Evolutionary conservation across 2,797 vertebrate species (phyloP), one percentile per base, ranked within the genome.

Genomic region (Chiroxiphia lanceolata): DNA sequence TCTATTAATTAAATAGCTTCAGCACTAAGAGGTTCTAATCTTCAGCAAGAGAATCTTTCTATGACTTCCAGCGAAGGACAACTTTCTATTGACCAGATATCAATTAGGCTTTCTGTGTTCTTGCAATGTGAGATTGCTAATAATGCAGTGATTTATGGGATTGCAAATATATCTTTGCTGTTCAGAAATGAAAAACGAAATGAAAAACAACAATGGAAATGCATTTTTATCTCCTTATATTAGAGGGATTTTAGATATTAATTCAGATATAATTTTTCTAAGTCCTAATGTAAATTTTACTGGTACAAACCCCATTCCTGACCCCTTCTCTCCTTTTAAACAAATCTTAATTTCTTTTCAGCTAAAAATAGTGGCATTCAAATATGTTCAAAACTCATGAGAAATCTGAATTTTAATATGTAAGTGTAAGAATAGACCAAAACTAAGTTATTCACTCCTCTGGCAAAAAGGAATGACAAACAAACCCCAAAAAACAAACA

Each of bases 71-170:
- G 47, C 15, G 90, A 64, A 87, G 59, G 78, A 64, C 51, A 92
- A n/a, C 27, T 95, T 94, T 79, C 47, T 89, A 88, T 93, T 70
- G 91, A 94, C 11, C 45, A 69, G 45, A 3, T 83, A 97, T 95
- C 0, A 45, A 97, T 95, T 56, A 65, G 38, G 9, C 29, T 61
- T 77, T 84, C 77, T 54, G 38, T 34, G 29, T 93, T 91, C 63
- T 81, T 50, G 33, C 16, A 80, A 10, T 44, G 38, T 47, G 72
- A 84, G 79, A 77, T 26, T 70, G 18, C 6, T 83, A 83, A 44
- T 13, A 90, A 44, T 5, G 5, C 9, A 57, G 31, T 65, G 67
- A 87, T 75, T 91, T 87, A 83, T 60, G 36, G 23, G 33, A 50
- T 54, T 44, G 36, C 51, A 72, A 38, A 68, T 48, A 72, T 23